Percentiles rank a stretch among this genome's conserved stretches.
phyloP scores from a whole-genome alignment of 2,797 vertebrate species.

The Karalla daura region DNA sequence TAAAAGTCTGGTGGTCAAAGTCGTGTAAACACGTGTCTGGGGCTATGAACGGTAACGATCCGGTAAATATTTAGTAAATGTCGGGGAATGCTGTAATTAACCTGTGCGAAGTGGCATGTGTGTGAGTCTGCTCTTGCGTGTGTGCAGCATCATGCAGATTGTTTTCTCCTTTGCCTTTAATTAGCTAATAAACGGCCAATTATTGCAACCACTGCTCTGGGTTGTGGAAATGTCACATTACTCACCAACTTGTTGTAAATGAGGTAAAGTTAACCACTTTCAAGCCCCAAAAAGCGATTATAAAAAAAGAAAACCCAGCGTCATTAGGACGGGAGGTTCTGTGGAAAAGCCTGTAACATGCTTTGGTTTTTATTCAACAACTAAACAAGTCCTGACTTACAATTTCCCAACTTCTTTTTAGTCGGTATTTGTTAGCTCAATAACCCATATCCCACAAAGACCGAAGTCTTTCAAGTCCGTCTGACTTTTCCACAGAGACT shows the following conservation, averaged over 20 bases:
- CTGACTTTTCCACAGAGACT: slow-evolving; percentile 25
- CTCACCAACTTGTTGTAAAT: slow-evolving; percentile 60
- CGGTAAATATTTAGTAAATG: slow-evolving; percentile 19
- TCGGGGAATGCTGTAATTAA: not conserved
- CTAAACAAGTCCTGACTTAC: slow-evolving; percentile 45
- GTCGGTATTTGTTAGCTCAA: slow-evolving; percentile 48
- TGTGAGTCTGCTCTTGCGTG: slow-evolving; percentile 26
- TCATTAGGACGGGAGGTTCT: slow-evolving; percentile 56
- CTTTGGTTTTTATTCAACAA: slow-evolving; percentile 52
- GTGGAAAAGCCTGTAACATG: slow-evolving; percentile 54
- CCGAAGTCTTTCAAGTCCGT: slow-evolving; percentile 8
- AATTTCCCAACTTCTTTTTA: slow-evolving; percentile 45
- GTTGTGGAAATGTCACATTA: slow-evolving; percentile 68
- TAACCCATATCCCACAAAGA: slow-evolving; percentile 43
- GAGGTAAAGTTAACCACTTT: slow-evolving; percentile 51
- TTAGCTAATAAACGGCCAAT: slow-evolving; percentile 43
- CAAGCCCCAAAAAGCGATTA: slow-evolving; percentile 55
- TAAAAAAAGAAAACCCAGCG: too few relatives aligned
- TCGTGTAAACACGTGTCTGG: slow-evolving; percentile 23
- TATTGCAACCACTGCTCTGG: slow-evolving; percentile 35
- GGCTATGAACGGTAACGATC: slow-evolving; percentile 12
- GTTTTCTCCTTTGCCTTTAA: slow-evolving; percentile 32
- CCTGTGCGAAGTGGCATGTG: slow-evolving; percentile 18
- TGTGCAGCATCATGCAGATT: slow-evolving; percentile 18
- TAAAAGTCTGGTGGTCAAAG: slow-evolving; percentile 25